These are phyloP conservation scores for Cenopis cana DNA, from an alignment of 2,888 invertebrate genomes.

Conservation along the genomic window DNA sequence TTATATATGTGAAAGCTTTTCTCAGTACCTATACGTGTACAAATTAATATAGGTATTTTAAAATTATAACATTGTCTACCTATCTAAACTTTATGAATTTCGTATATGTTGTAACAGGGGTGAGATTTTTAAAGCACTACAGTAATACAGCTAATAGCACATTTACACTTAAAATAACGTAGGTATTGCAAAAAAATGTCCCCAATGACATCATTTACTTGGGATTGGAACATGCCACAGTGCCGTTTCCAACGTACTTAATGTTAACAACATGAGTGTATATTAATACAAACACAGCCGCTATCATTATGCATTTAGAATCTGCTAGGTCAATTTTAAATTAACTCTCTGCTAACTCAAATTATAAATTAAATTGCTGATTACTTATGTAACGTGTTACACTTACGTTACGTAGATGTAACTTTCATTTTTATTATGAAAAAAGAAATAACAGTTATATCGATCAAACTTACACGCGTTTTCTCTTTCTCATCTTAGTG, in stretches of 20 bases:
- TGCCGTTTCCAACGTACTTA: not conserved
- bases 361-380: too few species aligned
- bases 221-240: not conserved
- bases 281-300: not conserved
- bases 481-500: too few species aligned
- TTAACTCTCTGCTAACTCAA: too few species aligned
- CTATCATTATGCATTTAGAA: not conserved
- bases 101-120: slow-evolving; percentile 10
- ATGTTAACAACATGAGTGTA: not conserved
- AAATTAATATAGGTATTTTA: slow-evolving; percentile 12
- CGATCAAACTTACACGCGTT: too few species aligned
- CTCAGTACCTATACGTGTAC: too few species aligned
- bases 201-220: slow-evolving; percentile 8
- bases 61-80: slow-evolving; percentile 38
- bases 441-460: too few species aligned
- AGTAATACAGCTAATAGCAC: slow-evolving; percentile 17
- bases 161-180: slow-evolving; percentile 7
- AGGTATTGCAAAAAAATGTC: not conserved
- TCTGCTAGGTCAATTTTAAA: too few species aligned
- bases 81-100: slow-evolving; percentile 12
- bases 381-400: too few species aligned
- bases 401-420: too few species aligned
- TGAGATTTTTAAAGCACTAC: slow-evolving; percentile 2
- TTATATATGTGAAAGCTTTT: too few species aligned
- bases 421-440: too few species aligned